Evolutionary conservation across 2,797 vertebrate genomes (phyloP), one percentile per base, ranked within the genome.

Genomic region (Danio choprae): DNA sequence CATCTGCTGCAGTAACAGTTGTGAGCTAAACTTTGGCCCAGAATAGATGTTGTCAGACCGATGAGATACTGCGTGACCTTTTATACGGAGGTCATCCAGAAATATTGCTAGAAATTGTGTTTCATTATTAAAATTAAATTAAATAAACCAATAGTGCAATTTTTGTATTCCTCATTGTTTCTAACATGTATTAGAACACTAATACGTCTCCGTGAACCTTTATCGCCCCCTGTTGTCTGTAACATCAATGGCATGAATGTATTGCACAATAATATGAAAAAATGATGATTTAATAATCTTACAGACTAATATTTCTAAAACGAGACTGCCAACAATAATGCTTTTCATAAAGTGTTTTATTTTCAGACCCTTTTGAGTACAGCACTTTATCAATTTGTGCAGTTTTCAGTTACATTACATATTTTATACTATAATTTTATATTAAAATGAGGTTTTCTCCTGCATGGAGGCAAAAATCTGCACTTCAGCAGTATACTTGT

Each of bases 151-250:
- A 20, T 10, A 5, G 29, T 22, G 5, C 29, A 29, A 29, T n/a
- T 64, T 63, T 43, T 10, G n/a, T 5, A 29, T 44, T 56, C 11
- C 7, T 22, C 11, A 3, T 63, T 18, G 13, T 40, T 9, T 53
- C n/a, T 40, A 55, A 20, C 20, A 15, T 4, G n/a, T 18, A n/a
- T 40, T 18, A 69, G 51, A n/a, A 29, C 16, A 5, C 16, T 11
- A n/a, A 43, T 5, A 56, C 22, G 20, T 71, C 5, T 11, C 6
- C 6, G 48, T 15, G 16, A 38, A 70, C 10, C 16, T 64, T 15
- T 62, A 48, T 29, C 64, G 51, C 72, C 51, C 15, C 58, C 76
- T 84, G 22, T 40, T 67, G 80, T 20, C n/a, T 6, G 43, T 12
- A 58, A 44, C 51, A 83, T 56, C 40, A 22, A 75, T 62, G 18